Percentiles rank a stretch among this genome's conserved stretches.
phyloP scores from a whole-genome alignment of 1,140 invertebrate genomes.

The Ericerus pela region DNA sequence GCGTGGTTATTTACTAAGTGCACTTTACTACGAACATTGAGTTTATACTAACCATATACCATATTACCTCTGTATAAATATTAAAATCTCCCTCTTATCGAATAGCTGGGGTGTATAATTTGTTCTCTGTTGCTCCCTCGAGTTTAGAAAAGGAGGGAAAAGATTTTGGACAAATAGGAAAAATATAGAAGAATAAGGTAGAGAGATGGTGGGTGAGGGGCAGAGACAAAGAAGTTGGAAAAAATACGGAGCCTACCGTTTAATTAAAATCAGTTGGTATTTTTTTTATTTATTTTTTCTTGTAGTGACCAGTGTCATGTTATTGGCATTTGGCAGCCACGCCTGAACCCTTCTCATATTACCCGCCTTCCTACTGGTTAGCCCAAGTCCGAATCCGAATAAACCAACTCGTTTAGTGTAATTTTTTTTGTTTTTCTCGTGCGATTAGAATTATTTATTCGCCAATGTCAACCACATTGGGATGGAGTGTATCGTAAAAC shows the following conservation, averaged over 20 bases:
- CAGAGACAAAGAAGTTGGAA: slow-evolving; percentile 3
- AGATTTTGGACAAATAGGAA: too few relatives aligned
- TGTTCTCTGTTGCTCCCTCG: too few relatives aligned
- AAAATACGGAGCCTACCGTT: slow-evolving; percentile 3
- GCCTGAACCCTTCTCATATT: background rate
- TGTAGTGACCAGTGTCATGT: slow-evolving; percentile 8
- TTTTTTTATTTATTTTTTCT: too few relatives aligned
- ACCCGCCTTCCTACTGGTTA: background rate
- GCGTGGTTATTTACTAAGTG: slow-evolving; percentile 2
- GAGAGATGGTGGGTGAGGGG: too few relatives aligned
- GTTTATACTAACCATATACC: background rate
- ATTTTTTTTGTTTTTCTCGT: too few relatives aligned
- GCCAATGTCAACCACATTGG: slow-evolving; percentile 8
- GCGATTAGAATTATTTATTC: background rate
- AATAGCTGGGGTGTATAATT: too few relatives aligned
- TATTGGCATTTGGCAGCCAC: slow-evolving; percentile 9
- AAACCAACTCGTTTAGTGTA: too few relatives aligned
- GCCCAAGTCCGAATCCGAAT: background rate
- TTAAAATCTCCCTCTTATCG: background rate
- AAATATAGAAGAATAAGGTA: too few relatives aligned
- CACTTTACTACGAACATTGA: slow-evolving; percentile 6
- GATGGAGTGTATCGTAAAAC: background rate
- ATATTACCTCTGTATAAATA: background rate
- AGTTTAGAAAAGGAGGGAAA: too few relatives aligned
- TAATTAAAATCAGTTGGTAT: slow-evolving; percentile 8